Percentiles rank a stretch among this genome's conserved stretches.
Evolutionary conservation across 2,113 vertebrate genomes (phyloP).

Genomic region (Notarius quadriscutis): DNA sequence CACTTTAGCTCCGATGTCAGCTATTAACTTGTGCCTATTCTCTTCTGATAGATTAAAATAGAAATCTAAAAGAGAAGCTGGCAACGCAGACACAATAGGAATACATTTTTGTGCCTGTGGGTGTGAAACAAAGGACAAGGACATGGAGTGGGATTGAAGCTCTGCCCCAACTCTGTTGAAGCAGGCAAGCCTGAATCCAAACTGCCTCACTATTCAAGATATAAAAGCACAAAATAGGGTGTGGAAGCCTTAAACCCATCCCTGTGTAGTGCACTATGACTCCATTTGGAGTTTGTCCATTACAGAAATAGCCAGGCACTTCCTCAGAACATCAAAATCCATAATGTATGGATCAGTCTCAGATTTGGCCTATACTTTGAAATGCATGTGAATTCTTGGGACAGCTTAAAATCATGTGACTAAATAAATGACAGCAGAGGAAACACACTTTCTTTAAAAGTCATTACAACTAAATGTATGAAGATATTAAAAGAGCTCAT

Average conservation of each 20-base stretch:
- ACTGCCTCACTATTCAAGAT: not conserved
- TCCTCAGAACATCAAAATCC: not conserved
- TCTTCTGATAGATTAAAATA: conserved; percentile 40
- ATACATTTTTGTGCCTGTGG: conserved; percentile 54
- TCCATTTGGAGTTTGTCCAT: not conserved
- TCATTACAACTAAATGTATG: not conserved
- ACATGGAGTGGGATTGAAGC: conserved; percentile 48
- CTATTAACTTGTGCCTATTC: conserved; percentile 39
- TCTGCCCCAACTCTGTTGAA: conserved; percentile 37
- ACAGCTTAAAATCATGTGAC: conserved; percentile 11
- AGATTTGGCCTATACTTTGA: not conserved
- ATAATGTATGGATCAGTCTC: not conserved
- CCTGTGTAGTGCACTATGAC: not conserved
- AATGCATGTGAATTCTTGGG: not conserved
- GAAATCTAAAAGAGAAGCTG: conserved; percentile 38
- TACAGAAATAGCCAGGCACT: not conserved
- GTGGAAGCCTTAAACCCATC: not conserved
- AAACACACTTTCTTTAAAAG: conserved; percentile 7
- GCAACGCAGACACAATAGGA: conserved; percentile 49
- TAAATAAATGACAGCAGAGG: conserved; percentile 21
- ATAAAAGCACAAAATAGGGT: not conserved
- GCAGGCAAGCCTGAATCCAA: conserved; percentile 21
- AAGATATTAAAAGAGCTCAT: conserved; percentile 16
- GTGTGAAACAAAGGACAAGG: conserved; percentile 53
- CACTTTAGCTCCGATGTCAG: conserved; percentile 12